A percentile compares a stretch with the other conserved stretches of the same genome.
Conservation (phyloP, 2,113 vertebrate genomes). For the Clarias gariepinus region DNA sequence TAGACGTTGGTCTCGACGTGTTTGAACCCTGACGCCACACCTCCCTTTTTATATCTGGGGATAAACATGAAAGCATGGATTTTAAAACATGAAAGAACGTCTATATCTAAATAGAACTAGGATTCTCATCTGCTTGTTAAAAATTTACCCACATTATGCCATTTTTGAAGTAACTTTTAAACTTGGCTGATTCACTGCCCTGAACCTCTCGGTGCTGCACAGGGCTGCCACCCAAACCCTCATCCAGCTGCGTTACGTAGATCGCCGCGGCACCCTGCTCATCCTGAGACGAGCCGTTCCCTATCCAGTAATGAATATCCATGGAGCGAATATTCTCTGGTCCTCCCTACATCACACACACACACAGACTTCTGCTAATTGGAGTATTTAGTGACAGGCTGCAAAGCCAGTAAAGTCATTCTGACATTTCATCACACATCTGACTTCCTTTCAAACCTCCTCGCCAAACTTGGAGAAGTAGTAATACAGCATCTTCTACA, state of each 20-base stretch:
- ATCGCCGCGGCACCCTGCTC: slow-evolving; percentile 83
- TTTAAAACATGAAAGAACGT: neutral
- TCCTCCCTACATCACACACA: slow-evolving; percentile 64
- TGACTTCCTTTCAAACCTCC: neutral
- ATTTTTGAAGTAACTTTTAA: slow-evolving; percentile 86
- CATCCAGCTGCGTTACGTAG: slow-evolving; percentile 81
- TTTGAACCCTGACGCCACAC: slow-evolving; percentile 84
- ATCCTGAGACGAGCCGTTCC: slow-evolving; percentile 79
- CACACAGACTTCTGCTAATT: neutral
- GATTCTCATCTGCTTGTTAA: neutral
- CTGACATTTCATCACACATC: neutral
- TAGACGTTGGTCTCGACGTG: slow-evolving; percentile 87
- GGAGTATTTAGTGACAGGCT: neutral
- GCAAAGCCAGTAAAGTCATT: neutral
- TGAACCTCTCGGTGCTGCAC: slow-evolving; percentile 87
- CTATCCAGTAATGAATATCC: slow-evolving; percentile 89
- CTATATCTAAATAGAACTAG: too few relatives aligned
- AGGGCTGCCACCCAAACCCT: slow-evolving; percentile 70
- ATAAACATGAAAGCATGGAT: neutral
- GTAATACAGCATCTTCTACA: neutral
- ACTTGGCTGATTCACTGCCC: slow-evolving; percentile 77
- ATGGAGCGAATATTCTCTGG: slow-evolving; percentile 57
- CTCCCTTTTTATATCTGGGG: slow-evolving; percentile 89
- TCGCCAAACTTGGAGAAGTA: neutral
- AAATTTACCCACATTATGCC: slow-evolving; percentile 82